phyloP scores from a whole-genome alignment of 2,113 vertebrate species.

The Puma concolor region DNA sequence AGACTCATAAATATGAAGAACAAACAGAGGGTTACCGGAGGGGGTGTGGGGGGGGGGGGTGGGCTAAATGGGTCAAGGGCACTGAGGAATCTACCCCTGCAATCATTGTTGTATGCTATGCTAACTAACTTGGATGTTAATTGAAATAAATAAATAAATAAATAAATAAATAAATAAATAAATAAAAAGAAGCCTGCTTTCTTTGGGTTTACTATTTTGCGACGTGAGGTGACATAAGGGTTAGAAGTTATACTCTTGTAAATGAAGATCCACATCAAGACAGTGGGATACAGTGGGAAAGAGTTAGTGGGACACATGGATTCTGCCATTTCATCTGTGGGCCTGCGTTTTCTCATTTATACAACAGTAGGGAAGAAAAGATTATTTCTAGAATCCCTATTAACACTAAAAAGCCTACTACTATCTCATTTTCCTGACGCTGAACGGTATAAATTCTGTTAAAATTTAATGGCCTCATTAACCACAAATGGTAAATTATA shows the following conservation, averaged over 20 bases:
- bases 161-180: no score
- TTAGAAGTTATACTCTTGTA: neutral
- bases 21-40: no score
- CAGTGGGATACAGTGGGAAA: accelerated
- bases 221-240: accelerated
- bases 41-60: no score
- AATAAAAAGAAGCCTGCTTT: neutral
- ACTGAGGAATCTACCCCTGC: no score
- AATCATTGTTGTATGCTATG: no score
- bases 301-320: accelerated
- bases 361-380: neutral
- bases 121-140: no score
- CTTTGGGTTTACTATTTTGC: neutral
- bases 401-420: neutral
- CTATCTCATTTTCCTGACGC: neutral
- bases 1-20: no score
- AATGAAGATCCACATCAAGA: neutral
- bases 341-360: neutral
- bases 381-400: neutral
- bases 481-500: slow-evolving; percentile 38
- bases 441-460: slow-evolving; percentile 2
- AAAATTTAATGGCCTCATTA: slow-evolving; percentile 52
- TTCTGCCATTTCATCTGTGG: neutral
- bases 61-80: no score
- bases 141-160: no score